Evolutionary conservation across 2,113 vertebrate genomes (phyloP).

Genomic region (Gobius niger): DNA sequence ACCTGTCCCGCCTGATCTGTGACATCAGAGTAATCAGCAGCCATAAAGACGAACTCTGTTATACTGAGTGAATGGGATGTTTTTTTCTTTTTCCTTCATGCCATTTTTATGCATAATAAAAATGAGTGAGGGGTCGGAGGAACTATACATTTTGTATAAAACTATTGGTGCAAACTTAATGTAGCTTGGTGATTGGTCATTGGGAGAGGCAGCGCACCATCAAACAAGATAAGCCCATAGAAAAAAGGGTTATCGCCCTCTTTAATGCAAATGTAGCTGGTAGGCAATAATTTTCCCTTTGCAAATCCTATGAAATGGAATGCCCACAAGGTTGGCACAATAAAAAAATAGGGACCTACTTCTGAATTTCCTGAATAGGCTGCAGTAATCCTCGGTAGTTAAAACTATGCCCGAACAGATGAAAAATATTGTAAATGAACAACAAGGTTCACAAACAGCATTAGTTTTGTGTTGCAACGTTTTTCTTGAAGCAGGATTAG

Average conservation of each 20-base stretch:
- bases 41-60: conserved; percentile 48
- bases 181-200: no score
- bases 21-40: conserved; percentile 65
- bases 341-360: conserved; percentile 3
- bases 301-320: background rate
- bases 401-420: background rate
- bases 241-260: background rate
- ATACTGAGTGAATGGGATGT: conserved; percentile 35
- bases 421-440: background rate
- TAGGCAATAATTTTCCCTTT: background rate
- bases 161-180: no score
- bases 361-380: background rate
- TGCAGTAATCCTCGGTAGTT: background rate
- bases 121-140: no score
- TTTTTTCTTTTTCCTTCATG: conserved; percentile 5
- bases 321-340: background rate
- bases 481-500: conserved; percentile 36
- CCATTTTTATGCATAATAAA: no score
- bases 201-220: no score
- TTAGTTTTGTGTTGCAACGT: conserved; percentile 9
- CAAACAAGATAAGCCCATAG: background rate
- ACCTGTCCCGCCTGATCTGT: conserved; percentile 52
- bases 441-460: background rate
- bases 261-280: background rate
- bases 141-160: no score